phyloP scores from a whole-genome alignment of 1,140 invertebrate genomes.

The Drosophila triauraria region DNA sequence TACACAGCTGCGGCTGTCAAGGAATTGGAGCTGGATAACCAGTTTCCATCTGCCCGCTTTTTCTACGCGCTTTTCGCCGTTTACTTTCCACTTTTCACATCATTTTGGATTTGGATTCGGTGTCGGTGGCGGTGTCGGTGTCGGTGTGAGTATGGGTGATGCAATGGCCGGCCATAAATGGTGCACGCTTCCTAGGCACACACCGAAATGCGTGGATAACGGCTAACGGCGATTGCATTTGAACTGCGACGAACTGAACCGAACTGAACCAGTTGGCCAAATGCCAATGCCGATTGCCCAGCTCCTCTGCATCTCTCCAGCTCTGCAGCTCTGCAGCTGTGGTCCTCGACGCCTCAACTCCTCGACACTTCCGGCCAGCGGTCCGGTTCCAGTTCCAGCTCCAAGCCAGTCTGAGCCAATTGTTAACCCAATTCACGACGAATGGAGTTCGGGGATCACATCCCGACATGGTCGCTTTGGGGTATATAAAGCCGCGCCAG shows the following conservation, averaged over 20 bases:
- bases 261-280: conserved; percentile 75
- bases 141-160: conserved; percentile 46
- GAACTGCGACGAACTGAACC: conserved; percentile 3
- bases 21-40: conserved; percentile 28
- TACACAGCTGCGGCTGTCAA: conserved; percentile 20
- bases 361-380: conserved; percentile 33
- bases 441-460: conserved; percentile 33
- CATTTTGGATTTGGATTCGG: conserved; percentile 7
- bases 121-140: not conserved
- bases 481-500: conserved; percentile 54
- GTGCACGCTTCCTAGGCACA: conserved; percentile 70
- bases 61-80: conserved; percentile 29
- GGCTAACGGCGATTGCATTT: conserved; percentile 24
- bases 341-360: conserved; percentile 5
- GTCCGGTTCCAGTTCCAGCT: conserved; percentile 10
- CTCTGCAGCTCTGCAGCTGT: not conserved
- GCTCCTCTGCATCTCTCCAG: conserved; percentile 3
- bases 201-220: conserved; percentile 37
- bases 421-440: conserved; percentile 65
- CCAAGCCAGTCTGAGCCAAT: conserved; percentile 31
- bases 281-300: conserved; percentile 75
- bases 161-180: conserved; percentile 75
- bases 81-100: conserved; percentile 40
- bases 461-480: conserved; percentile 10
- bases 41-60: conserved; percentile 49